phyloP scores from a whole-genome alignment of 1,140 invertebrate species.

The Nasonia vitripennis region DNA sequence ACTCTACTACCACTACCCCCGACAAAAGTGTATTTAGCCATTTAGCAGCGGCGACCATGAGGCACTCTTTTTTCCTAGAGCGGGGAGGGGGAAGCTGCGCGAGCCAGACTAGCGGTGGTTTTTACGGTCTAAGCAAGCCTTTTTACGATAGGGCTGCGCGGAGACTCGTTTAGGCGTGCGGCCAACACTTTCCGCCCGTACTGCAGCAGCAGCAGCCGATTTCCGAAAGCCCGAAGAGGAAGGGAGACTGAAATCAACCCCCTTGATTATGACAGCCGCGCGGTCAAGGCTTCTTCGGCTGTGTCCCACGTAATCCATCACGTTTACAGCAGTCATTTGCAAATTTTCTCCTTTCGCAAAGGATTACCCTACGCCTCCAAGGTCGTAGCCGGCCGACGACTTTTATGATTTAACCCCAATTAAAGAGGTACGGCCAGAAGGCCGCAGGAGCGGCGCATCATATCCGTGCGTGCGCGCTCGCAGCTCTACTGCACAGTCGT shows the following conservation, averaged over 20 bases:
- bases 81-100: slow-evolving; percentile 37
- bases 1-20: not conserved
- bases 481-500: not conserved
- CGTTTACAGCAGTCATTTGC: slow-evolving; percentile 67
- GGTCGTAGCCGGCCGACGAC: slow-evolving; percentile 45
- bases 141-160: slow-evolving; percentile 55
- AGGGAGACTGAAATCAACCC: slow-evolving; percentile 50
- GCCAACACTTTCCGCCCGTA: slow-evolving; percentile 46
- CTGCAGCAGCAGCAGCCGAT: slow-evolving; percentile 20
- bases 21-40: not conserved
- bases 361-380: slow-evolving; percentile 60
- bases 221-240: slow-evolving; percentile 42
- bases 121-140: slow-evolving; percentile 66
- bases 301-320: slow-evolving; percentile 58
- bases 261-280: slow-evolving; percentile 45
- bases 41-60: not conserved
- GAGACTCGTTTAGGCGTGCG: slow-evolving; percentile 7
- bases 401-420: slow-evolving; percentile 72
- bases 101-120: slow-evolving; percentile 61
- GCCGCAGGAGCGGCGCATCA: slow-evolving; percentile 28
- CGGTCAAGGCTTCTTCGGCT: slow-evolving; percentile 52
- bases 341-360: slow-evolving; percentile 65
- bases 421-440: slow-evolving; percentile 65
- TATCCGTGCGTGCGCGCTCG: slow-evolving; percentile 31
- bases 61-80: not conserved